A percentile compares a stretch with the other conserved stretches of the same genome.
These are phyloP conservation scores for Leptatherina wallacei DNA, from an alignment of 2,797 vertebrate genomes.

Conservation along the genomic window DNA sequence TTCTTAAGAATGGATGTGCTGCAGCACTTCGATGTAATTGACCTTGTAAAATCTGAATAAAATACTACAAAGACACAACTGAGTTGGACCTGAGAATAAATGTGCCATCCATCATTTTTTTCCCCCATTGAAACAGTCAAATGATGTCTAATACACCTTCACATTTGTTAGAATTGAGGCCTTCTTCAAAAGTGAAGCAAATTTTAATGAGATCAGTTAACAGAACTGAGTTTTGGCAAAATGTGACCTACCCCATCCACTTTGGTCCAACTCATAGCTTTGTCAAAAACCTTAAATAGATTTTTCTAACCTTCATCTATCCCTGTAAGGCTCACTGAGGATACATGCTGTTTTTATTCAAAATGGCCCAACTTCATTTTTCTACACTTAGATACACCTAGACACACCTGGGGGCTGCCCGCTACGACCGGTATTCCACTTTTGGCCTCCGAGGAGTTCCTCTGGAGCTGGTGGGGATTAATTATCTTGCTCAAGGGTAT, in stretches of 20 bases:
- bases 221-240: neutral
- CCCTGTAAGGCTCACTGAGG: constrained; percentile 41
- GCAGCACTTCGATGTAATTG: constrained; percentile 33
- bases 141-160: constrained; percentile 1
- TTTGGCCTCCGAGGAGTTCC: constrained; percentile 49
- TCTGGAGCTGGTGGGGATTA: constrained; percentile 57
- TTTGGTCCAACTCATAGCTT: constrained; percentile 43
- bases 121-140: constrained; percentile 15
- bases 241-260: constrained; percentile 33
- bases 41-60: constrained; percentile 54
- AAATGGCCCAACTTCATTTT: constrained; percentile 37
- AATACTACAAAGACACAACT: neutral
- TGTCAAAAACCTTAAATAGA: constrained; percentile 59
- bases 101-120: constrained; percentile 11
- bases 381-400: constrained; percentile 48
- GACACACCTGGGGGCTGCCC: constrained; percentile 58
- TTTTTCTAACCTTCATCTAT: constrained; percentile 59
- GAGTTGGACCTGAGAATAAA: constrained; percentile 6
- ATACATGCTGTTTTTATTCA: constrained; percentile 2
- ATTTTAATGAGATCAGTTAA: constrained; percentile 3
- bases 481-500: constrained; percentile 66
- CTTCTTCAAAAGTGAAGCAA: constrained; percentile 6
- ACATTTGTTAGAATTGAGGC: constrained; percentile 25
- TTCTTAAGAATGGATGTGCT: constrained; percentile 31
- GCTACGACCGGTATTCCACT: constrained; percentile 30